Conservation (phyloP, 2,113 vertebrate genomes). For the Suricata suricatta region DNA sequence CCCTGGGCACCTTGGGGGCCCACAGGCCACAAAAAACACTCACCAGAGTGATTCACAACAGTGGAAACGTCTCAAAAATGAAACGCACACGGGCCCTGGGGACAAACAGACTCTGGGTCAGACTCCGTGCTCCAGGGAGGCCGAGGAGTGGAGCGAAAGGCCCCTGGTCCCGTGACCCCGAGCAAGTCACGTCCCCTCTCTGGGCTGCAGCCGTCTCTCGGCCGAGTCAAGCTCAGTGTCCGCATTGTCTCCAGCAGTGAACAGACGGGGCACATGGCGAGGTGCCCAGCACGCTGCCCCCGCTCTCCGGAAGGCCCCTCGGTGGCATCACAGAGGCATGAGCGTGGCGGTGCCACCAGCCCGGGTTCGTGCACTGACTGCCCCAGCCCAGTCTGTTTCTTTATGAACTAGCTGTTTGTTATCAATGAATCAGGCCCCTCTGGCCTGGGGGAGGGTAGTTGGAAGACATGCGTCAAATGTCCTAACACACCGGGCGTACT, state of each 20-base stretch:
- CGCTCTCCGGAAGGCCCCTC: neutral
- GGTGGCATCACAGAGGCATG: rapidly evolving
- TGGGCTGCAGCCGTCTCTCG: neutral
- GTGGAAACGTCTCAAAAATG: neutral
- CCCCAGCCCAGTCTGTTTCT: no score
- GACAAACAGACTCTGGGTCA: neutral
- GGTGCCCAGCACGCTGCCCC: rapidly evolving
- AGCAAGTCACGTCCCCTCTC: neutral
- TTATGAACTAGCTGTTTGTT: neutral
- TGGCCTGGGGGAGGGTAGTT: neutral
- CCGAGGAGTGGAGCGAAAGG: neutral
- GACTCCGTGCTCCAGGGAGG: neutral
- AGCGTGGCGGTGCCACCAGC: neutral
- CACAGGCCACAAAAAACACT: neutral
- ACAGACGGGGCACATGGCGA: no score
- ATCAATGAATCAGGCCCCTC: neutral
- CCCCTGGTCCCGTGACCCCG: neutral
- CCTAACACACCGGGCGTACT: neutral
- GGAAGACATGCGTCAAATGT: no score
- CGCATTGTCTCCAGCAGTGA: neutral
- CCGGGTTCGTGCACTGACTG: neutral
- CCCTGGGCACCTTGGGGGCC: neutral
- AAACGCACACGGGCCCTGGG: no score
- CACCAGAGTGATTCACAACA: neutral
- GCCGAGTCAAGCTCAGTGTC: neutral